phyloP scores from a whole-genome alignment of 2,113 vertebrate species.

The Chaetura pelagica region DNA sequence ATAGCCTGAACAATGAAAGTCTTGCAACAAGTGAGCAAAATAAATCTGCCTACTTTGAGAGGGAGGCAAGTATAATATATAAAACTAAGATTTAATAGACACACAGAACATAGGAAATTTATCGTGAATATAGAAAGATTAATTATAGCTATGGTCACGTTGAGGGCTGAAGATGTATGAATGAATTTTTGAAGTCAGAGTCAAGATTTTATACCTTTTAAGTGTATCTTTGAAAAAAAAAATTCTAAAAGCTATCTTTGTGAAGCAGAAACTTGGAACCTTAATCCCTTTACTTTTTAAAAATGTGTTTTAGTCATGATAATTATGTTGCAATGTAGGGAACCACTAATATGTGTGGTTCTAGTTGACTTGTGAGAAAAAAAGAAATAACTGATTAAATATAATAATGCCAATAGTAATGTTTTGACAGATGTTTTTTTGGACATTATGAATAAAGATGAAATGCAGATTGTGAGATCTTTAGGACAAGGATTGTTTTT shows the following conservation, averaged over 20 bases:
- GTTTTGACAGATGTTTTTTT: not conserved
- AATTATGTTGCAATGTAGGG: accelerated
- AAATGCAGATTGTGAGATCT: not conserved
- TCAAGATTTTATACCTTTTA: not conserved
- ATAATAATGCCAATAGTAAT: not conserved
- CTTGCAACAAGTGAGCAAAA: conserved; percentile 26
- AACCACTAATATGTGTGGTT: not conserved
- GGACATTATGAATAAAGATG: not conserved
- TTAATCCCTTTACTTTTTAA: not conserved
- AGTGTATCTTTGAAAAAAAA: not conserved
- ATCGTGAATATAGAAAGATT: conserved; percentile 32
- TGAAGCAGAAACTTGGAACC: not conserved
- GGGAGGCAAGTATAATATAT: conserved; percentile 18
- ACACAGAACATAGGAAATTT: not conserved
- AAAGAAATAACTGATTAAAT: not conserved
- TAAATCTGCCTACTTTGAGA: conserved; percentile 29
- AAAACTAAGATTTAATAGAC: conserved; percentile 47
- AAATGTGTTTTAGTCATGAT: not conserved
- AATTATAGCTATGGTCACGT: not conserved
- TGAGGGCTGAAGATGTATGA: not conserved
- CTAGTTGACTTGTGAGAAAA: accelerated
- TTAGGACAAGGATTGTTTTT: not conserved
- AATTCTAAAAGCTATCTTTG: not conserved
- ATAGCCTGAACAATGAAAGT: conserved; percentile 27
- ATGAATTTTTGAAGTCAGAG: not conserved